A percentile compares a stretch with the other conserved stretches of the same genome.
phyloP scores from a whole-genome alignment of 2,113 vertebrate species.

The Hylia prasina region DNA sequence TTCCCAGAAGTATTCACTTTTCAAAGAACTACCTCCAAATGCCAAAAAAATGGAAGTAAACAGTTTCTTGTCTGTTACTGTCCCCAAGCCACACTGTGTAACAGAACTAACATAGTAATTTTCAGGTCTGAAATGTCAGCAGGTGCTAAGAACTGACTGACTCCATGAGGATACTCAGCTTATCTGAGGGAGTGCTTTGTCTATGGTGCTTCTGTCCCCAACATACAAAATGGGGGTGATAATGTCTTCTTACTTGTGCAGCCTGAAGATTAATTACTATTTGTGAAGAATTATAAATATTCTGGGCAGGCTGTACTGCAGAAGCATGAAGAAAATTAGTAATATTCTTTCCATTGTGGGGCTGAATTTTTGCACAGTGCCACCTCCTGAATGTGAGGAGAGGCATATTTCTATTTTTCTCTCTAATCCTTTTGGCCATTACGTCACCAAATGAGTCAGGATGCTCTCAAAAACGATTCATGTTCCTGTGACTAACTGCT shows the following conservation, averaged over 20 bases:
- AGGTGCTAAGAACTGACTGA: neutral
- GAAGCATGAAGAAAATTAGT: neutral
- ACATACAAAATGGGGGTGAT: neutral
- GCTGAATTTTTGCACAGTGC: neutral
- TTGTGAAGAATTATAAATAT: neutral
- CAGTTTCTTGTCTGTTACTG: neutral
- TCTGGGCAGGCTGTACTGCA: neutral
- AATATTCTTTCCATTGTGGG: neutral
- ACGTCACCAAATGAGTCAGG: slow-evolving; percentile 34
- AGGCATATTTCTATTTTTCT: neutral
- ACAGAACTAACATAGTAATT: neutral
- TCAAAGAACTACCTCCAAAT: neutral
- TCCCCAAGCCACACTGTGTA: neutral
- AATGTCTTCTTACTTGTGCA: neutral
- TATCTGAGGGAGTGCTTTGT: neutral
- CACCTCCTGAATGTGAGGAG: neutral
- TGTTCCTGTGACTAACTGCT: slow-evolving; percentile 21
- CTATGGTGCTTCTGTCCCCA: neutral
- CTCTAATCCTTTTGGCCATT: slow-evolving; percentile 2
- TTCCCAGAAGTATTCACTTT: neutral
- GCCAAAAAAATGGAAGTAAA: neutral
- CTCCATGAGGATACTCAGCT: neutral
- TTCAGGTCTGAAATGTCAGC: neutral
- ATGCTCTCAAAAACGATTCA: neutral
- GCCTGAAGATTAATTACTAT: neutral